Evolutionary conservation across 2,113 vertebrate species (phyloP).

Genomic region (Zapus hudsonius): DNA sequence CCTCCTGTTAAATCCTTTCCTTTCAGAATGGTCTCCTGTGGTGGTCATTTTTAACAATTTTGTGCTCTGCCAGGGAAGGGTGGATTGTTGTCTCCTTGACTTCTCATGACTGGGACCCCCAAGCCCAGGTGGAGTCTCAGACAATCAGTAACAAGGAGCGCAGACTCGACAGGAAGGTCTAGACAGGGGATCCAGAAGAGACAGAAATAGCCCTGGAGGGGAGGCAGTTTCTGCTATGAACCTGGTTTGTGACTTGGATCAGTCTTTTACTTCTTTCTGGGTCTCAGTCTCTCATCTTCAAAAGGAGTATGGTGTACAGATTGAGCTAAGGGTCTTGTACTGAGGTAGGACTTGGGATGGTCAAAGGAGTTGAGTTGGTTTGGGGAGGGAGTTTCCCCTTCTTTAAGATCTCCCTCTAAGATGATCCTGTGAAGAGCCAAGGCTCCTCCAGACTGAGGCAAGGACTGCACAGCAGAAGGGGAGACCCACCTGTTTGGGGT

Average conservation of each 20-base stretch:
- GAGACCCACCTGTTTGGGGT: conserved; percentile 92
- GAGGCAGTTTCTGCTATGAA: background rate
- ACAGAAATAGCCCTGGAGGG: background rate
- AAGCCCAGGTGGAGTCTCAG: background rate
- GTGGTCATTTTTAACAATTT: too few species aligned
- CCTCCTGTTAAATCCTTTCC: too few species aligned
- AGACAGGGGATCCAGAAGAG: background rate
- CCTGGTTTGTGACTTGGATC: background rate
- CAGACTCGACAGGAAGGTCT: background rate
- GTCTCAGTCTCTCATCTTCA: background rate
- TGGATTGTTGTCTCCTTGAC: background rate
- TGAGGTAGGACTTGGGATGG: background rate
- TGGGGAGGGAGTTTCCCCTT: background rate
- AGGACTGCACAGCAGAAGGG: rapidly evolving
- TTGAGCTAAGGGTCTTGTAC: background rate
- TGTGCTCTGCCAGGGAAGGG: background rate
- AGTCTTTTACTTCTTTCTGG: background rate
- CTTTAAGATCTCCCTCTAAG: background rate
- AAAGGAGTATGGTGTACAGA: background rate
- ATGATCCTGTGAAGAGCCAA: background rate
- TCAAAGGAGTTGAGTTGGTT: background rate
- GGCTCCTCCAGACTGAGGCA: background rate
- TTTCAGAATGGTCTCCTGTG: too few species aligned
- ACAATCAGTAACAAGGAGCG: background rate
- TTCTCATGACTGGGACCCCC: background rate